phyloP scores from a whole-genome alignment of 1,140 invertebrate genomes.

The Drosophila willistoni region DNA sequence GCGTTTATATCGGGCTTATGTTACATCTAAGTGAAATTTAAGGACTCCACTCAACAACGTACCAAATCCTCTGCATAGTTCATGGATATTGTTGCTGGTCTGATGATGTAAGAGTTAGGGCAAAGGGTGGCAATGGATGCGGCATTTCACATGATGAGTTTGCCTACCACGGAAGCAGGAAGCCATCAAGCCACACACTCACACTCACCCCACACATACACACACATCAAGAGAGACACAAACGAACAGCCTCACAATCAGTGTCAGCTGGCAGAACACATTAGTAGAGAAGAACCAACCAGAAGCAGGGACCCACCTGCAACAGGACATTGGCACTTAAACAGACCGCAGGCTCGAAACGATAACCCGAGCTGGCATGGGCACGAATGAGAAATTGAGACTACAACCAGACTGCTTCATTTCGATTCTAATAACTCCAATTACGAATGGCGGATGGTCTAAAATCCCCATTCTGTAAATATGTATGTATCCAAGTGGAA shows the following conservation, averaged over 20 bases:
- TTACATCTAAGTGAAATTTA: slow-evolving; percentile 82
- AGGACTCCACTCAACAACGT: slow-evolving; percentile 73
- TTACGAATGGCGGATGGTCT: slow-evolving; percentile 72
- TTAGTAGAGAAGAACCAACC: slow-evolving; percentile 27
- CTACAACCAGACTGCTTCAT: slow-evolving; percentile 51
- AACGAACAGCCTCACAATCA: slow-evolving; percentile 34
- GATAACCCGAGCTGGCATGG: slow-evolving; percentile 15
- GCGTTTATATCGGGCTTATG: slow-evolving; percentile 78
- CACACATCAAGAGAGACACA: slow-evolving; percentile 20
- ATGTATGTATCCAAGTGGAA: not conserved
- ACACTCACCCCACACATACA: slow-evolving; percentile 22
- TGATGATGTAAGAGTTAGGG: not conserved
- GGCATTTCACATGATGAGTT: slow-evolving; percentile 73
- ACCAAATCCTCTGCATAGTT: slow-evolving; percentile 72
- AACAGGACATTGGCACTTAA: slow-evolving; percentile 72
- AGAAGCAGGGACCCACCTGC: slow-evolving; percentile 44
- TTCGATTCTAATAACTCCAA: slow-evolving; percentile 81
- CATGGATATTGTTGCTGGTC: slow-evolving; percentile 20
- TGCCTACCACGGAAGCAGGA: slow-evolving; percentile 72
- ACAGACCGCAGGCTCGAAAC: slow-evolving; percentile 47
- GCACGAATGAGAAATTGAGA: slow-evolving; percentile 20
- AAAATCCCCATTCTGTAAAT: slow-evolving; percentile 60
- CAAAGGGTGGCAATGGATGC: slow-evolving; percentile 27
- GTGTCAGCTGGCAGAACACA: slow-evolving; percentile 45
- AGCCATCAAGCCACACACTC: slow-evolving; percentile 64